Evolutionary conservation across 1,140 invertebrate species (phyloP), one percentile per base, ranked within the genome.

Genomic region (Copidosoma floridanum): DNA sequence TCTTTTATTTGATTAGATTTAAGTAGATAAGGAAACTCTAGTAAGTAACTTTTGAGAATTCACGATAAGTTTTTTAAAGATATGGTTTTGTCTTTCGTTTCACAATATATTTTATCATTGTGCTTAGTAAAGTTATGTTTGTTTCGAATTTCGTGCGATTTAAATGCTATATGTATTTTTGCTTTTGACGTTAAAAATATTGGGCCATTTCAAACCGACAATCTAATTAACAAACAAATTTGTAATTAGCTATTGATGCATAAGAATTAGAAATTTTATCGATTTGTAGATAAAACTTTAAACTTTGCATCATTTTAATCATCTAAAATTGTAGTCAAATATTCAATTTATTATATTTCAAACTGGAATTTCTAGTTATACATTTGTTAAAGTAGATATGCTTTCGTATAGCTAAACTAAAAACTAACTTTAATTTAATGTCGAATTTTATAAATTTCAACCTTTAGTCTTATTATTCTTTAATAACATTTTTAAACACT

Each of bases 111-210:
- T 53, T 35, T 18, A 24, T 21, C 12, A 24, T 38, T 40, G 26
- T 14, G 46, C 35, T 52, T 23, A n/a, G 18, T 41, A 43, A 43
- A 18, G n/a, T 54, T 18, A 32, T 32, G 12, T 12, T 29, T 46
- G 32, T 56, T 56, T 56, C 53, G 41, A 56, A 56, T 44, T 54
- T 56, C 53, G 53, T 56, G 53, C 53, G 53, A 56, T 56, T 56
- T 35, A 10, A 3, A 44, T n/a, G 20, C 3, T 26, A 47, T 12
- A 47, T 16, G 24, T 8, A 3, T n/a, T n/a, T 40, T 11, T 20
- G 20, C 23, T 43, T 43, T 20, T 43, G 3, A 43, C 12, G 16
- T 43, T 6, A n/a, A 41, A 18, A 26, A 40, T 26, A 40, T 40
- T 20, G 18, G 35, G 35, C 20, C 23, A 35, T 26, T 44, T 11